Evolutionary conservation across 2,113 vertebrate genomes (phyloP).

Genomic region (Anthoscopus minutus): DNA sequence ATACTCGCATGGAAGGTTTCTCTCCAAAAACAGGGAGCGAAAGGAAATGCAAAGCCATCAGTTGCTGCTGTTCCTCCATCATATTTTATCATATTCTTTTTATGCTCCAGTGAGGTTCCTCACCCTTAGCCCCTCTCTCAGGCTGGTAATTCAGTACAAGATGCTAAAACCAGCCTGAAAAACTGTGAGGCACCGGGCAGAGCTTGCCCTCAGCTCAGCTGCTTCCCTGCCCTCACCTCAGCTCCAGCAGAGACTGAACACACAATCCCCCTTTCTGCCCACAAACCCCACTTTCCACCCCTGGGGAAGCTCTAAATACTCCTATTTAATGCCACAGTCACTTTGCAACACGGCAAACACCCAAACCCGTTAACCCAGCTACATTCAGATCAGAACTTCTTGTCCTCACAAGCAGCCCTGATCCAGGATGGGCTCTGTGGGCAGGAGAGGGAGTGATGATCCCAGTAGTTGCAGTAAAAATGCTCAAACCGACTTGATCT

Average conservation of each 20-base stretch:
- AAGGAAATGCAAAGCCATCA: not conserved
- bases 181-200: fast-evolving
- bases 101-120: not conserved
- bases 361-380: not conserved
- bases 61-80: not conserved
- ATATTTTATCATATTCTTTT: not conserved
- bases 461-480: not conserved
- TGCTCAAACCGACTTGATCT: not conserved
- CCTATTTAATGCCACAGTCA: not conserved
- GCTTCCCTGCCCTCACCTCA: not conserved
- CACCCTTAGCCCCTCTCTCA: not conserved
- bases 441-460: not conserved
- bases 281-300: not conserved
- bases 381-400: not conserved
- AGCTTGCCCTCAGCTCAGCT: not conserved
- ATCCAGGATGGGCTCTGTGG: not conserved
- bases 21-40: not conserved
- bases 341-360: not conserved
- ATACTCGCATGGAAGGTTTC: not conserved
- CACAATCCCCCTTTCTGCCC: not conserved
- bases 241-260: not conserved
- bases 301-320: not conserved
- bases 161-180: not conserved
- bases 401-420: not conserved
- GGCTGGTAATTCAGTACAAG: not conserved